A percentile compares a stretch with the other conserved stretches of the same genome.
These are phyloP conservation scores for Chondrosia reniformis DNA, from an alignment of 37 sponge, comb jelly and placozoan species.

Conservation along the genomic window DNA sequence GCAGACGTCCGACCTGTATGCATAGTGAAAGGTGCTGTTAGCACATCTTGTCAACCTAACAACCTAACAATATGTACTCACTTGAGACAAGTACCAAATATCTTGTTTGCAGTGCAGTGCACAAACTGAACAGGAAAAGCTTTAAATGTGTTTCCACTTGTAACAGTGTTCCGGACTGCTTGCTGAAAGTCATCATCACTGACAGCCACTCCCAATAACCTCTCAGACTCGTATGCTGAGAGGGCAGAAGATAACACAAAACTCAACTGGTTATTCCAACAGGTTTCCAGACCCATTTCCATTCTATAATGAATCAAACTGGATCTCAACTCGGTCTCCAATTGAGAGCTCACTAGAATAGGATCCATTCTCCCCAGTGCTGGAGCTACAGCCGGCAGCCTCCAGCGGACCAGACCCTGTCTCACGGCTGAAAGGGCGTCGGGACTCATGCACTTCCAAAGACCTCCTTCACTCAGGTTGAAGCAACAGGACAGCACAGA, in stretches of 20 bases:
- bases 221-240: conserved; percentile 88
- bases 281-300: conserved; percentile 77
- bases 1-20: conserved; percentile 86
- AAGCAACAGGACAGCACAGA: conserved; percentile 54
- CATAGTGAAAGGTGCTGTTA: too few species aligned
- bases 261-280: conserved; percentile 84
- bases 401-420: neutral
- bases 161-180: conserved; percentile 70
- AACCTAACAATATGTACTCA: conserved; percentile 27
- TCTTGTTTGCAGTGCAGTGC: conserved; percentile 57
- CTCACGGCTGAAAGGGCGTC: conserved; percentile 75
- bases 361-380: conserved; percentile 46
- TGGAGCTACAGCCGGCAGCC: conserved; percentile 9
- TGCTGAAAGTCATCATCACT: conserved; percentile 95
- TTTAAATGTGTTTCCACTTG: conserved; percentile 94
- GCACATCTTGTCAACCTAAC: neutral
- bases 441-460: conserved; percentile 88
- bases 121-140: conserved; percentile 93
- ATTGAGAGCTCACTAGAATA: conserved; percentile 29
- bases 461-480: conserved; percentile 54
- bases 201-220: conserved; percentile 64
- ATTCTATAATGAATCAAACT: conserved; percentile 71
- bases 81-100: conserved; percentile 79
- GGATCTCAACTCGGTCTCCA: conserved; percentile 73
- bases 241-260: conserved; percentile 89